Percentiles rank a stretch among this genome's conserved stretches.
Conservation (phyloP, 2,797 vertebrate genomes). For the Molothrus aeneus region DNA sequence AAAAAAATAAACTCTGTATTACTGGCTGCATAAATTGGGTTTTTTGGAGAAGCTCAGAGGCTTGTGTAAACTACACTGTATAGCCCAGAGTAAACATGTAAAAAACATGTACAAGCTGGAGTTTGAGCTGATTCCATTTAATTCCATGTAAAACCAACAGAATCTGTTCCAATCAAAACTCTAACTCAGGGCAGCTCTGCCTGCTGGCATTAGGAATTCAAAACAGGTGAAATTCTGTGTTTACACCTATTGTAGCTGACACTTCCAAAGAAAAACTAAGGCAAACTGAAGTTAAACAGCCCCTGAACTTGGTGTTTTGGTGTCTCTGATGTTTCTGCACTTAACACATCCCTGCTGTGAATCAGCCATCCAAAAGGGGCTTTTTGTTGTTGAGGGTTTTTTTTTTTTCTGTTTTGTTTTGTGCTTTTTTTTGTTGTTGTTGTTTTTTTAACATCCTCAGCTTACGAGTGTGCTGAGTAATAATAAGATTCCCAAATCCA, state of each 20-base stretch:
- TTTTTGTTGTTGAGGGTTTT: background rate
- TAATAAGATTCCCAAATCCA: slow-evolving; percentile 70
- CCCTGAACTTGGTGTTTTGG: background rate
- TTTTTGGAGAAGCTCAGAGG: background rate
- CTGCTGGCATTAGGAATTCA: background rate
- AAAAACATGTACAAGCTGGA: background rate
- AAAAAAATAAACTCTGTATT: background rate
- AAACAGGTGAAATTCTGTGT: background rate
- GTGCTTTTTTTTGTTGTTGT: background rate
- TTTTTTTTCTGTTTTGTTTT: background rate
- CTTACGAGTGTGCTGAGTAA: slow-evolving; percentile 42
- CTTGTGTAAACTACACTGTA: background rate
- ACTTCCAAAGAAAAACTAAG: background rate
- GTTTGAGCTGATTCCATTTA: background rate
- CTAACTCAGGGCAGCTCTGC: background rate
- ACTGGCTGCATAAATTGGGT: background rate
- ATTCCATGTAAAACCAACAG: background rate
- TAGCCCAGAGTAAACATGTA: background rate
- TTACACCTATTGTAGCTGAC: rapidly evolving
- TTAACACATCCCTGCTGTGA: background rate
- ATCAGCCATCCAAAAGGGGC: background rate
- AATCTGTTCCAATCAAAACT: background rate
- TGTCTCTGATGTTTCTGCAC: background rate
- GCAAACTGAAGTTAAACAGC: background rate
- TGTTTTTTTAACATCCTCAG: slow-evolving; percentile 31